phyloP scores from a whole-genome alignment of 2,797 vertebrate genomes.

The Lerista edwardsae region DNA sequence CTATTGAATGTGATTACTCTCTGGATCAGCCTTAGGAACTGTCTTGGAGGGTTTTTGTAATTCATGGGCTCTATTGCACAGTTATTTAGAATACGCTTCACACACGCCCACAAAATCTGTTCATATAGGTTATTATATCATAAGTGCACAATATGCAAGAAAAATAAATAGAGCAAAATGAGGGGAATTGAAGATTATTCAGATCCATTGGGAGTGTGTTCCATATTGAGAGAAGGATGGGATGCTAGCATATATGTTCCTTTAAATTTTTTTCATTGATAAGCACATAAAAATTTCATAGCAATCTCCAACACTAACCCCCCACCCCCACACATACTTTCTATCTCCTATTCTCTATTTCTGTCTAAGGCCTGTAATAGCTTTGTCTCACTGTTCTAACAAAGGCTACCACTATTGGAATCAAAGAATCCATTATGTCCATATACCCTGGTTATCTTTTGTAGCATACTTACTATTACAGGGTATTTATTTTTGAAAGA shows the following conservation, averaged over 20 bases:
- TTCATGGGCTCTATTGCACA: not conserved
- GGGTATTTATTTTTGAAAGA: constrained; percentile 77
- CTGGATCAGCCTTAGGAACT: not conserved
- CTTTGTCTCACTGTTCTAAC: constrained; percentile 54
- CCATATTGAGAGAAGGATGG: not conserved
- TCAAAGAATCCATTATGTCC: constrained; percentile 71
- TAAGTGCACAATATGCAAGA: not conserved
- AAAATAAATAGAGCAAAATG: not conserved
- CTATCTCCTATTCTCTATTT: constrained; percentile 61
- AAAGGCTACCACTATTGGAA: constrained; percentile 47
- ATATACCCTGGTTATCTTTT: constrained; percentile 67
- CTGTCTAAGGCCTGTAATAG: constrained; percentile 55
- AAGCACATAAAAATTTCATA: constrained; percentile 40
- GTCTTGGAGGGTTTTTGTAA: not conserved
- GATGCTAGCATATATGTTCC: not conserved
- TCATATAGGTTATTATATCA: not conserved
- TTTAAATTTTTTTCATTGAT: not conserved
- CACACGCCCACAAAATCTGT: not conserved
- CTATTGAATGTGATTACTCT: not conserved
- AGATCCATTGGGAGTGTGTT: not conserved
- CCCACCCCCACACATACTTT: not conserved
- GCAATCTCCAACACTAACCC: constrained; percentile 47
- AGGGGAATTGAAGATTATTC: not conserved
- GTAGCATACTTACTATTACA: constrained; percentile 71
- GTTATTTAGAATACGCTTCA: not conserved